A percentile compares a stretch with the other conserved stretches of the same genome.
phyloP scores from a whole-genome alignment of 2,888 invertebrate genomes.

The Coleophora flavipennella region DNA sequence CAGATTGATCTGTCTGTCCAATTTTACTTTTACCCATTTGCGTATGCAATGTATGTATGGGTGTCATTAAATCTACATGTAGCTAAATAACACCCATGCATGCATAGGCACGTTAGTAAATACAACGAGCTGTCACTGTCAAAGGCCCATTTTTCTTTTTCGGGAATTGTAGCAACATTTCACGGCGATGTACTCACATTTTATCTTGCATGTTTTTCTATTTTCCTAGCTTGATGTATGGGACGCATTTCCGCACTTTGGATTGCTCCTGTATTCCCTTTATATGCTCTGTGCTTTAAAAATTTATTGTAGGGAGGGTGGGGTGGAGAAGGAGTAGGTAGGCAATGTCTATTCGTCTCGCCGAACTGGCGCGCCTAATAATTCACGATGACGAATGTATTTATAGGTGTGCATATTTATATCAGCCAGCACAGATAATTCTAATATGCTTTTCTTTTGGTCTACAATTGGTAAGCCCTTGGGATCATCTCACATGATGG shows the following conservation, averaged over 20 bases:
- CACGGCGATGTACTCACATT: constrained; percentile 58
- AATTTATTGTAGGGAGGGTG: constrained; percentile 63
- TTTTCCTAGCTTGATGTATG: constrained; percentile 65
- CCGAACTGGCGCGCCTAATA: constrained; percentile 7
- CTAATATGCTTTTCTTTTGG: too few species aligned
- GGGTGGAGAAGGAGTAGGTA: constrained; percentile 27
- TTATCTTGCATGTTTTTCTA: constrained; percentile 62
- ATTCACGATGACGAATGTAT: constrained; percentile 13
- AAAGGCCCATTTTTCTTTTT: constrained; percentile 56
- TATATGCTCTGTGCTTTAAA: constrained; percentile 61
- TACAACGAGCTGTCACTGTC: constrained; percentile 40
- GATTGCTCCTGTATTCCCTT: constrained; percentile 63
- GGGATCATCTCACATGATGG: too few species aligned
- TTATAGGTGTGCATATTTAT: neutral
- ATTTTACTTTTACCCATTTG: too few species aligned
- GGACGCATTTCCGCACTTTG: constrained; percentile 68
- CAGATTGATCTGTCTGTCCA: too few species aligned
- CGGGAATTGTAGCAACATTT: constrained; percentile 58
- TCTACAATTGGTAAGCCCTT: too few species aligned
- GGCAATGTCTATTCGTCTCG: constrained; percentile 2
- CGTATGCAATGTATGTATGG: too few species aligned
- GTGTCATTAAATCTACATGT: too few species aligned
- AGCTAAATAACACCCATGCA: too few species aligned
- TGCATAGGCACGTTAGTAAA: constrained; percentile 33
- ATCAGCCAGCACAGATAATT: too few species aligned